Percentiles rank a stretch among this genome's conserved stretches.
Evolutionary conservation across 2,888 invertebrate species (phyloP).

Genomic region (Anoplius nigerrimus): DNA sequence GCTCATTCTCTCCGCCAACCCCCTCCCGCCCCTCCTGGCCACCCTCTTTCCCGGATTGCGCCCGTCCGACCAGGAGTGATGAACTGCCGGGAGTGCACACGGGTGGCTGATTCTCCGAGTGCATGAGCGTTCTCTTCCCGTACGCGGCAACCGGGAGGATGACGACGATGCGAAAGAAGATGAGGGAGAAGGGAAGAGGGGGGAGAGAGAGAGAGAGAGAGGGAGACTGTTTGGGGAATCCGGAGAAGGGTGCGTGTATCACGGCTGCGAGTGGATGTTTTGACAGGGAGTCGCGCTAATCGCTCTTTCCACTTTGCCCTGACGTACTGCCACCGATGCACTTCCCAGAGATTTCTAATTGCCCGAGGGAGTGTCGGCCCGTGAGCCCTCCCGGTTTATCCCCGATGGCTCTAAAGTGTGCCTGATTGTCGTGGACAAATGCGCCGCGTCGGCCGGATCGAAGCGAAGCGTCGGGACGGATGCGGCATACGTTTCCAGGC

Average conservation of each 20-base stretch:
- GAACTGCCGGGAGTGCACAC: constrained; percentile 66
- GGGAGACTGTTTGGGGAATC: constrained; percentile 1
- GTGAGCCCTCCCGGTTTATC: constrained; percentile 19
- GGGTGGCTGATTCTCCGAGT: constrained; percentile 64
- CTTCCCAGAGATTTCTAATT: constrained; percentile 53
- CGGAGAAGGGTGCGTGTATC: constrained; percentile 26
- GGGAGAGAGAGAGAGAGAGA: constrained; percentile 36
- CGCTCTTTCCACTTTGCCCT: constrained; percentile 69
- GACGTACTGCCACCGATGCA: constrained; percentile 42
- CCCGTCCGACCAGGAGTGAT: constrained; percentile 65
- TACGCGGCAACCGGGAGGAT: constrained; percentile 40
- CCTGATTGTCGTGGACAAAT: constrained; percentile 55
- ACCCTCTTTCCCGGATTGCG: constrained; percentile 21
- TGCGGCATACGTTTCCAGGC: background rate
- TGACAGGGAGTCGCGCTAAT: constrained; percentile 71
- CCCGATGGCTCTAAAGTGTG: constrained; percentile 34
- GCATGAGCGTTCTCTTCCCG: constrained; percentile 58
- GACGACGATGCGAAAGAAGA: constrained; percentile 30
- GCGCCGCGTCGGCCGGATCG: constrained; percentile 33
- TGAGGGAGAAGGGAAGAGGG: constrained; percentile 16
- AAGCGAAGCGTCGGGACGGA: constrained; percentile 8
- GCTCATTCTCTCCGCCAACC: constrained; percentile 33
- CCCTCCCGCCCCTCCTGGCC: constrained; percentile 40
- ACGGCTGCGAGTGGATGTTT: constrained; percentile 62
- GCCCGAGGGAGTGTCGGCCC: constrained; percentile 28